A percentile compares a stretch with the other conserved stretches of the same genome.
These are phyloP conservation scores for Paralichthys olivaceus DNA, from an alignment of 2,113 vertebrate genomes.

Conservation along the genomic window DNA sequence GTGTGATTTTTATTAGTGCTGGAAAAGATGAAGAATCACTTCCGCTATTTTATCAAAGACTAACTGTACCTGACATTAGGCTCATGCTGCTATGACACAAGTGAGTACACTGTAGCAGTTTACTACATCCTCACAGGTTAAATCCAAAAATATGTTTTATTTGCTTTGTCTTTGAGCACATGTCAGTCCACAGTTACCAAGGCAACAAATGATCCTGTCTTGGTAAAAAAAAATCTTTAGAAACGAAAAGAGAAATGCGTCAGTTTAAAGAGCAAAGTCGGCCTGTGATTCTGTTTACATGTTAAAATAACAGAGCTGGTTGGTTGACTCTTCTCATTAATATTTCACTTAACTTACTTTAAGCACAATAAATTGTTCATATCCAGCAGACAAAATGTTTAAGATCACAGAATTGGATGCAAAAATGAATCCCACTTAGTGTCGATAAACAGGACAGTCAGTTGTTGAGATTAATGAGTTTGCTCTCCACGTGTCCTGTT, in stretches of 20 bases:
- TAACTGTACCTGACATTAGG: conserved; percentile 41
- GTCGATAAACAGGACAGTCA: not conserved
- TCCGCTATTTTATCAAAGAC: conserved; percentile 44
- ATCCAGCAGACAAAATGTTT: not conserved
- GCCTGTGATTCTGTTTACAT: conserved; percentile 20
- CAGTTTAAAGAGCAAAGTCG: not conserved
- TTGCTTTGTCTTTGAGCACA: not conserved
- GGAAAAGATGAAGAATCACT: conserved; percentile 22
- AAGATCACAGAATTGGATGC: not conserved
- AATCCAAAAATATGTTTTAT: not conserved
- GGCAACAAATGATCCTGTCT: not conserved
- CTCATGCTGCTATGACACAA: conserved; percentile 55
- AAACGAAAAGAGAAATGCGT: conserved; percentile 26
- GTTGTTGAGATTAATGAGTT: not conserved
- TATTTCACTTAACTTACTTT: not conserved
- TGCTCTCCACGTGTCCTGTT: not conserved
- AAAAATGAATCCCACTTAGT: not conserved
- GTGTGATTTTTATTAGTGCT: not conserved
- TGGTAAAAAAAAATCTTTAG: not conserved
- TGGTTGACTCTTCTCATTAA: not conserved
- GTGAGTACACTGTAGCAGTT: conserved; percentile 36
- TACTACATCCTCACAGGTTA: conserved; percentile 12
- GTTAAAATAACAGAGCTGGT: conserved; percentile 16
- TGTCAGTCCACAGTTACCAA: conserved; percentile 4
- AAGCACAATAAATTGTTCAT: conserved; percentile 20